Evolutionary conservation across 1,140 invertebrate genomes (phyloP), one percentile per base, ranked within the genome.

Genomic region (Neodiprion fabricii): DNA sequence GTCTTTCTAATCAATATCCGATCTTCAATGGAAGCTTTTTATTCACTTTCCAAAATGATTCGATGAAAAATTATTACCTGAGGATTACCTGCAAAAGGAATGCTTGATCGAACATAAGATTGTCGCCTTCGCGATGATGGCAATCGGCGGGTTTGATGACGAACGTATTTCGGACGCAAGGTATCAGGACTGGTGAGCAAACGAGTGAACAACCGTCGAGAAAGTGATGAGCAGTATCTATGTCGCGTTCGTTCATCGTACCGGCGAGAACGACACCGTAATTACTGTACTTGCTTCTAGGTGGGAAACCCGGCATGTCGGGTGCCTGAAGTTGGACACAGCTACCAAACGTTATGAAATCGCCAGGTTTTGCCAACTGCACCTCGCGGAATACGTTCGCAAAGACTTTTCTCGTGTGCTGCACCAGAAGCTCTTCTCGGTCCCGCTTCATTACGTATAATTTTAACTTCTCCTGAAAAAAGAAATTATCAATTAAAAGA

Each of bases 71-170:
- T 1, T 40, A 1, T 40, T 40, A 40, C 28, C 28, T 40, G 28
- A 40, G 1, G 28, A 40, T 40, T 73, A 74, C 73, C 47, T 71
- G 73, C 11, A 74, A 49, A 9, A 28, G 8, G 65, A 74, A 74
- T 70, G 69, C 73, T 74, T 74, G 69, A 53, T 68, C 73, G 9
- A 74, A 74, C 8, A 65, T 40, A 17, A 74, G 21, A 71, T 74
- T 74, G 47, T 74, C n/a, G 12, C 73, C 73, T 1, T 14, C 49
- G n/a, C 53, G 47, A n/a, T 74, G 47, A 21, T 10, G 71, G 7
- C 48, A 9, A 28, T 74, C 73, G 69, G 68, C 69, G 9, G 73
- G 65, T 74, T 21, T 71, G n/a, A 74, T 71, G 9, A 74, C 48
- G 40, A 74, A 74, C 28, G 21, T 65, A 67, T 71, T 74, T n/a